Percentiles rank a stretch among this genome's conserved stretches.
These are phyloP conservation scores for Scopus umbretta DNA, from an alignment of 2,113 vertebrate species.

Conservation along the genomic window DNA sequence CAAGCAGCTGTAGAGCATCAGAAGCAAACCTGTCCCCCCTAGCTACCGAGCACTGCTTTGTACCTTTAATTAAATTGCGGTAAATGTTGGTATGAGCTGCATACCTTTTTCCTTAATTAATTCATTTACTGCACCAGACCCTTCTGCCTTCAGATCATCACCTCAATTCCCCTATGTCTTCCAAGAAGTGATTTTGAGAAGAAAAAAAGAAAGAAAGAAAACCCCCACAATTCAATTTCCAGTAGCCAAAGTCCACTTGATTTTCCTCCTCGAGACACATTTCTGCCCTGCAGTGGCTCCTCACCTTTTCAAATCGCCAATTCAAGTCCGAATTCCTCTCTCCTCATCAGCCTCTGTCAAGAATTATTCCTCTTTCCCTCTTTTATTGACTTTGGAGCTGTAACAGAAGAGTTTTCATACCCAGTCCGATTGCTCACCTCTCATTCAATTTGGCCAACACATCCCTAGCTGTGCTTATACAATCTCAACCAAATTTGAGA, in stretches of 20 bases:
- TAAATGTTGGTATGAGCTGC: fast-evolving
- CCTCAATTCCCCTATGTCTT: background rate
- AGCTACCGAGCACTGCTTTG: background rate
- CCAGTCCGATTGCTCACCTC: background rate
- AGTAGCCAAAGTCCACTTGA: background rate
- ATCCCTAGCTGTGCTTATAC: background rate
- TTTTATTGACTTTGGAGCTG: background rate
- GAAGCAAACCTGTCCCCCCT: background rate
- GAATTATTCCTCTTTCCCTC: background rate
- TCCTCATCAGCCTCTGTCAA: background rate
- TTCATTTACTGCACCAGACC: background rate
- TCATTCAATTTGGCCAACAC: background rate
- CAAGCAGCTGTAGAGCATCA: background rate
- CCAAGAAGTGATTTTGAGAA: background rate
- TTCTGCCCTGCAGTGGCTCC: background rate
- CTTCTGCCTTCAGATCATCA: background rate
- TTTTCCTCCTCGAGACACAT: background rate
- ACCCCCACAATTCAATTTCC: background rate
- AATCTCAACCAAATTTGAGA: too few relatives aligned
- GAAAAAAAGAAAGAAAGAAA: background rate
- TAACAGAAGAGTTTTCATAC: background rate
- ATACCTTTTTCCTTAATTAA: background rate
- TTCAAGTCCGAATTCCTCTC: background rate
- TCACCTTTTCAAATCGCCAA: background rate
- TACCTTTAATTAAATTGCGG: background rate